Conservation (phyloP, 2,888 invertebrate genomes). For the Brachypterus glaber region DNA sequence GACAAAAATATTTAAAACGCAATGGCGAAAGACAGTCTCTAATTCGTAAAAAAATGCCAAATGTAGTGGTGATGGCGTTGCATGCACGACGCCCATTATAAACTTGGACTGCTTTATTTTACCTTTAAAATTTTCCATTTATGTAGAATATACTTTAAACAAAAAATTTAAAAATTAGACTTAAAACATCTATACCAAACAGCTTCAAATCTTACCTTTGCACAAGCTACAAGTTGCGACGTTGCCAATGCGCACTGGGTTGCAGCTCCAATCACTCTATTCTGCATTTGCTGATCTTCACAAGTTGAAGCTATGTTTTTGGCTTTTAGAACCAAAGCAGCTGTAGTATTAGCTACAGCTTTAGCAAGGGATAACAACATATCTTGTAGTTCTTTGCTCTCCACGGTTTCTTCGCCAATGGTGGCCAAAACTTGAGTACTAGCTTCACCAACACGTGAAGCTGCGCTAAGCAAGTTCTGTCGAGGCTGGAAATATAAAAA, state of each 20-base stretch:
- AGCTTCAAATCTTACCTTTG: slow-evolving; percentile 54
- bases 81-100: no score
- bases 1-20: no score
- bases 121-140: not conserved
- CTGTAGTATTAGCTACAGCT: slow-evolving; percentile 96
- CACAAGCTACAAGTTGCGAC: slow-evolving; percentile 93
- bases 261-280: slow-evolving; percentile 87
- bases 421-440: slow-evolving; percentile 88
- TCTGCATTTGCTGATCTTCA: slow-evolving; percentile 70
- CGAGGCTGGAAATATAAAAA: slow-evolving; percentile 50
- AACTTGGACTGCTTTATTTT: no score
- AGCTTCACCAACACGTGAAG: slow-evolving; percentile 93
- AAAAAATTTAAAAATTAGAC: slow-evolving; percentile 6
- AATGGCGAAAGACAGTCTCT: no score
- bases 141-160: slow-evolving; percentile 4
- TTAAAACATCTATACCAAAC: not conserved
- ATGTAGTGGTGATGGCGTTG: no score
- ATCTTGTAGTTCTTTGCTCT: slow-evolving; percentile 75
- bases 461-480: slow-evolving; percentile 88
- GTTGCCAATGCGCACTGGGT: slow-evolving; percentile 96
- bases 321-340: slow-evolving; percentile 89
- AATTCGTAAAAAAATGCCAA: no score
- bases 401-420: slow-evolving; percentile 84
- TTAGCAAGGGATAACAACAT: slow-evolving; percentile 89
- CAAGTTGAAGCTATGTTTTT: slow-evolving; percentile 92